Conservation (phyloP, 2,888 invertebrate genomes). For the Meliscaeva auricollis region DNA sequence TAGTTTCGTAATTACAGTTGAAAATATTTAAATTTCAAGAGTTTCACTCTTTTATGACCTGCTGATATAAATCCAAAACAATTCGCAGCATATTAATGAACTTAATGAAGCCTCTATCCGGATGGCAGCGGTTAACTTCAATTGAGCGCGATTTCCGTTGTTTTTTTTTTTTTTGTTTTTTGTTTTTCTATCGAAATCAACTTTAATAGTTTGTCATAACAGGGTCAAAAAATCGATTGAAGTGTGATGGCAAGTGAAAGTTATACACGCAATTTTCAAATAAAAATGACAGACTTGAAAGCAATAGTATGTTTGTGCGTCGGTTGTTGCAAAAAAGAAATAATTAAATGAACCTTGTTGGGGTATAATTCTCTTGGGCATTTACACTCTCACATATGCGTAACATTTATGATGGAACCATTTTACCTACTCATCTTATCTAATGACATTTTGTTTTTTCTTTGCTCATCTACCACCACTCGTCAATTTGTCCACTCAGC, state of each 20-base stretch:
- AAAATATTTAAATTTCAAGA: slow-evolving; percentile 62
- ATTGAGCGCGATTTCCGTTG: slow-evolving; percentile 54
- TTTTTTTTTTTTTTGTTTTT: slow-evolving; percentile 27
- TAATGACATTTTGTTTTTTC: slow-evolving; percentile 65
- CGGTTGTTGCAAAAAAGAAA: slow-evolving; percentile 46
- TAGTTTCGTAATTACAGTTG: slow-evolving; percentile 23
- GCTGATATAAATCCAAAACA: slow-evolving; percentile 69
- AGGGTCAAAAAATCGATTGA: slow-evolving; percentile 47
- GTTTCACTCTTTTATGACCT: slow-evolving; percentile 66
- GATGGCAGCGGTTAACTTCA: slow-evolving; percentile 61
- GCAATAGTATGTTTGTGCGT: slow-evolving; percentile 57
- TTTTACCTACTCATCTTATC: slow-evolving; percentile 73
- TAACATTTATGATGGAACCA: slow-evolving; percentile 9
- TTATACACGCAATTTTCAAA: slow-evolving; percentile 37
- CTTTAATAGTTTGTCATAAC: slow-evolving; percentile 63
- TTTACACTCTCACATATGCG: slow-evolving; percentile 36
- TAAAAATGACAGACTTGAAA: slow-evolving; percentile 48
- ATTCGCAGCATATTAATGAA: slow-evolving; percentile 68
- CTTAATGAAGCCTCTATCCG: slow-evolving; percentile 53
- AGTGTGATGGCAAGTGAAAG: slow-evolving; percentile 53
- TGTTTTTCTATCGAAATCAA: slow-evolving; percentile 41
- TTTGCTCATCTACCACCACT: slow-evolving; percentile 10
- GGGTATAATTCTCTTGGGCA: slow-evolving; percentile 37
- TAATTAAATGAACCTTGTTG: slow-evolving; percentile 58
- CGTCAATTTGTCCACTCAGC: slow-evolving; percentile 76